phyloP scores from a whole-genome alignment of 37 sponge, comb jelly and placozoan genomes.

The Petrosia ficiformis region DNA sequence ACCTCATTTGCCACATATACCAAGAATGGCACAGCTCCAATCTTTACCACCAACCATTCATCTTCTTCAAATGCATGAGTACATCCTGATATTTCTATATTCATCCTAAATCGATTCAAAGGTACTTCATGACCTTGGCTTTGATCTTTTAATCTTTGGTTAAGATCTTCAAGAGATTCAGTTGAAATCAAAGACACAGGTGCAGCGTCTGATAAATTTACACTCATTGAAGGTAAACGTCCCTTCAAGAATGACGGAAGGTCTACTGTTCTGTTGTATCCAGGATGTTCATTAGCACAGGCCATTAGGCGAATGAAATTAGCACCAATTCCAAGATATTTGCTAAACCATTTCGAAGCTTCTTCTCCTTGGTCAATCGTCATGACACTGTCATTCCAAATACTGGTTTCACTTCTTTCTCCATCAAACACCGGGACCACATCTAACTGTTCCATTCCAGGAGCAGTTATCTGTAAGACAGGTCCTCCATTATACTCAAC shows the following conservation, averaged over 20 bases:
- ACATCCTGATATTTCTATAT: constrained; percentile 76
- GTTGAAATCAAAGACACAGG: constrained; percentile 64
- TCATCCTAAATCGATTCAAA: constrained; percentile 73
- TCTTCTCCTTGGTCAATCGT: constrained; percentile 82
- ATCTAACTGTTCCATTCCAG: constrained; percentile 17
- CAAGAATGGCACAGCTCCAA: constrained; percentile 68
- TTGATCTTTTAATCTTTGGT: constrained; percentile 38
- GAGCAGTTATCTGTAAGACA: constrained; percentile 41
- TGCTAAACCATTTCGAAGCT: constrained; percentile 64
- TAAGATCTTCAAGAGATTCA: constrained; percentile 74
- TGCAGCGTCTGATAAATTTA: constrained; percentile 60
- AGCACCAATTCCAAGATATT: constrained; percentile 30
- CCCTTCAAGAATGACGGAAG: constrained; percentile 35
- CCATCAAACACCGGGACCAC: constrained; percentile 33
- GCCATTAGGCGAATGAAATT: constrained; percentile 38
- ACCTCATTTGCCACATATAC: constrained; percentile 55
- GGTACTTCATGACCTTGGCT: constrained; percentile 30
- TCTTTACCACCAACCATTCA: constrained; percentile 65
- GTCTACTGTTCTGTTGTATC: constrained; percentile 12
- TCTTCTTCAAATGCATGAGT: constrained; percentile 73
- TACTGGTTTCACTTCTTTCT: constrained; percentile 13
- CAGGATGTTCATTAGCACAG: constrained; percentile 2
- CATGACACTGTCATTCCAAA: constrained; percentile 56
- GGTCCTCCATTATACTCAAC: constrained; percentile 11
- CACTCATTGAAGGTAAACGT: constrained; percentile 29